Evolutionary conservation across 2,888 invertebrate genomes (phyloP), one percentile per base, ranked within the genome.

Genomic region (Pandemis corylana): DNA sequence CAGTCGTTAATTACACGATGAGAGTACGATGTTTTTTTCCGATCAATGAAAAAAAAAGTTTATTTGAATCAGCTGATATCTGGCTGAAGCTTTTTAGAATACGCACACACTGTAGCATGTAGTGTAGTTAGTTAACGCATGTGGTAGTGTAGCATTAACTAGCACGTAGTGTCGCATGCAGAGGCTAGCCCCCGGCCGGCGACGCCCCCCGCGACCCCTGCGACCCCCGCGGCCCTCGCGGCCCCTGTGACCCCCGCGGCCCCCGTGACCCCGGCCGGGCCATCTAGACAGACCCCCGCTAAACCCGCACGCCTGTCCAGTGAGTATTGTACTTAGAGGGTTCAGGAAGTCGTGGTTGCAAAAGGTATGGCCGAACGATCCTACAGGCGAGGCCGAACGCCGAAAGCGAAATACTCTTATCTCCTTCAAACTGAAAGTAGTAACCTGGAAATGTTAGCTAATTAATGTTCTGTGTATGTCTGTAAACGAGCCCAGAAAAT

Each of bases 91-190:
- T 13, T 49, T 12, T 12, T 20, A 62, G 7, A 53, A 51, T 67
- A 53, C 66, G 66, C 68, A 42, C 9, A 13, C 56, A 68, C 44
- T 7, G 68, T 68, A 68, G 59, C 85, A 85, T 85, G 89, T 89
- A 90, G 90, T 85, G 89, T 89, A 90, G 90, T 75, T 36, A 62
- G 62, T 51, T 59, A 36, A 13, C 49, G 62, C 66, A 69, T 74
- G 68, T 63, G 56, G 64, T 74, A 74, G 79, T 80, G 85, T 91
- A 90, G 89, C 78, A 83, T 83, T 91, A 91, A 92, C 87, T 88
- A 87, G 93, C 93, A 93, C 93, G 92, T 93, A 93, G 93, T 89
- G 86, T 90, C 90, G 93, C 93, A 93, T 93, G 94, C 92, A 93
- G 93, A 89, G 81, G 80, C 84, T 65, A 65, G 65, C 13, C 72